Evolutionary conservation across 2,113 vertebrate species (phyloP).

Genomic region (Pituophis catenifer): DNA sequence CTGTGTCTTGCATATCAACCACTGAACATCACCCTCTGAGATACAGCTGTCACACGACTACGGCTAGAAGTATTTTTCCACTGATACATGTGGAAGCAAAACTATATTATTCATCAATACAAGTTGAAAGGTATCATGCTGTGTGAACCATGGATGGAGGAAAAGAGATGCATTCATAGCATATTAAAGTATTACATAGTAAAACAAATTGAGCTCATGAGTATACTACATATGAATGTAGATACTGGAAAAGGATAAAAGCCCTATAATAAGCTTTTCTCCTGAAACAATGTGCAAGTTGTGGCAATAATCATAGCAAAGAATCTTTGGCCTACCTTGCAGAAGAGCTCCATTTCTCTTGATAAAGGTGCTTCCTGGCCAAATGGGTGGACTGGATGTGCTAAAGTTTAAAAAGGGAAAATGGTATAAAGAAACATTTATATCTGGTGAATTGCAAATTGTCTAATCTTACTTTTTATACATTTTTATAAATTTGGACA

Average conservation of each 20-base stretch:
- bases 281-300: not conserved
- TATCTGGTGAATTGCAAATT: too few relatives aligned
- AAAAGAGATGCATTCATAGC: conserved; percentile 37
- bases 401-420: conserved; percentile 62
- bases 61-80: not conserved
- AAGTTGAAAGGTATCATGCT: not conserved
- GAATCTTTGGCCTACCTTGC: conserved; percentile 81
- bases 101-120: conserved; percentile 22
- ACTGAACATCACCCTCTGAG: not conserved
- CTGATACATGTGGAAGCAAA: not conserved
- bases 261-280: conserved; percentile 18
- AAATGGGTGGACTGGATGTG: conserved; percentile 91
- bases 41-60: not conserved
- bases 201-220: conserved; percentile 38
- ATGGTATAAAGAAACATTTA: conserved; percentile 41
- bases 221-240: conserved; percentile 13
- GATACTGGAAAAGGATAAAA: conserved; percentile 40
- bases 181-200: conserved; percentile 36
- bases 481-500: conserved; percentile 14
- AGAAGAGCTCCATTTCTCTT: conserved; percentile 96
- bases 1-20: conserved; percentile 7
- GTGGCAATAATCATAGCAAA: conserved; percentile 28
- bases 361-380: conserved; percentile 96
- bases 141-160: conserved; percentile 4
- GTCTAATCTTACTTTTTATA: not conserved